Percentiles rank a stretch among this genome's conserved stretches.
Conservation (phyloP, 2,113 vertebrate genomes). For the Fulica atra region DNA sequence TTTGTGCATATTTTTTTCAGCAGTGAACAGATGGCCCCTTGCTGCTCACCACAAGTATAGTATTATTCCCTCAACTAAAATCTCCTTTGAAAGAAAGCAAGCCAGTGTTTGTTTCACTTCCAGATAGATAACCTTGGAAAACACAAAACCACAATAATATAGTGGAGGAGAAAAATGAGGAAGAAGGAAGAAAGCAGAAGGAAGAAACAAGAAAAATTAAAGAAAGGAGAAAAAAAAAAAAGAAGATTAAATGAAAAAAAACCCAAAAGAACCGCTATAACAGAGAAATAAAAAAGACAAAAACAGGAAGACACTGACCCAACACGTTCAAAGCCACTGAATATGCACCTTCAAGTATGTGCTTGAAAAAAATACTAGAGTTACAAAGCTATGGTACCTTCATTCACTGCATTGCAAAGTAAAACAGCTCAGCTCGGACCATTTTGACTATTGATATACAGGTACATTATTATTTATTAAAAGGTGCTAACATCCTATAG, state of each 20-base stretch:
- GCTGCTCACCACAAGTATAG: not conserved
- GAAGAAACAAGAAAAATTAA: not conserved
- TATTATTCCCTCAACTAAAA: not conserved
- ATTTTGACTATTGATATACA: not conserved
- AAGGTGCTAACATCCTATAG: not conserved
- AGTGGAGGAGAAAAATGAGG: rapidly evolving
- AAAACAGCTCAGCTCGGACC: not conserved
- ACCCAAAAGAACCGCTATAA: not conserved
- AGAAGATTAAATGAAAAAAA: not conserved
- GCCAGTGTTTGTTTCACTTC: not conserved
- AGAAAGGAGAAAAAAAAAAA: not conserved
- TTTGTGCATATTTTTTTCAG: not conserved
- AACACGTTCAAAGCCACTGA: not conserved
- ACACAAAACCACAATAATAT: not conserved
- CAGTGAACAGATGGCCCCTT: not conserved
- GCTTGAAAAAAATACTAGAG: not conserved
- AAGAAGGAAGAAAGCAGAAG: not conserved
- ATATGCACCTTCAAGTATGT: not conserved
- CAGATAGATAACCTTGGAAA: not conserved
- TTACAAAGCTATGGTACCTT: not conserved
- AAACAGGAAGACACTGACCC: not conserved
- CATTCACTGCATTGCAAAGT: not conserved
- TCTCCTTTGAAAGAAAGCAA: not conserved
- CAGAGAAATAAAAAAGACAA: not conserved
- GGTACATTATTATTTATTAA: not conserved